These are phyloP conservation scores for Salvelinus fontinalis DNA, from an alignment of 2,113 vertebrate genomes.

Conservation along the genomic window DNA sequence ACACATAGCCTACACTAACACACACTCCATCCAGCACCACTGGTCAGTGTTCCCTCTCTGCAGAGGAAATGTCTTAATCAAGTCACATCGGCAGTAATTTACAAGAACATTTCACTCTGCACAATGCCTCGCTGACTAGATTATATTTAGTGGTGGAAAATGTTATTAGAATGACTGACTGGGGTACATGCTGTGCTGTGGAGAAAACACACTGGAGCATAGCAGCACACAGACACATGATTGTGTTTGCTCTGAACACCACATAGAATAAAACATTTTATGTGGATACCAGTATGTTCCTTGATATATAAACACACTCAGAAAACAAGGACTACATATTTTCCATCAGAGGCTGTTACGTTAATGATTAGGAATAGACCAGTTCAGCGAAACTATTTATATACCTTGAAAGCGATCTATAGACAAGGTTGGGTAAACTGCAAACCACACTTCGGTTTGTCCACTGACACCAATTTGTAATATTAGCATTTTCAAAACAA, in stretches of 20 bases:
- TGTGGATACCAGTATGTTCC: no score
- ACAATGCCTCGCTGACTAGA: conserved; percentile 21
- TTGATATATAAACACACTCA: no score
- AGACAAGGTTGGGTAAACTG: no score
- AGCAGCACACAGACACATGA: background rate
- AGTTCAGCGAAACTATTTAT: no score
- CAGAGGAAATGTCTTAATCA: conserved; percentile 63
- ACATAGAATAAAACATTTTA: background rate
- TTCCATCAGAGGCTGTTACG: no score
- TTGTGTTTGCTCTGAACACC: conserved; percentile 3
- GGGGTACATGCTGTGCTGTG: conserved; percentile 16
- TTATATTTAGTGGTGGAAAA: conserved; percentile 42
- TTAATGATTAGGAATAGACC: no score
- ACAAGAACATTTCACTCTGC: conserved; percentile 27
- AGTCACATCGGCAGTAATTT: conserved; percentile 46
- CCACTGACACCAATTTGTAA: no score
- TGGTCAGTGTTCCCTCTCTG: conserved; percentile 46
- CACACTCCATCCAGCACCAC: conserved; percentile 36
- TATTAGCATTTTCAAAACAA: no score
- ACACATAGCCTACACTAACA: background rate
- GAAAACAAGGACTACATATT: no score
- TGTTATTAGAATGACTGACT: conserved; percentile 14
- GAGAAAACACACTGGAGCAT: conserved; percentile 3
- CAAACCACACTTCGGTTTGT: no score
- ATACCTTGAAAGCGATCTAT: no score